Evolutionary conservation across 2,888 invertebrate genomes (phyloP).

Genomic region (Drosophila nigricruria): DNA sequence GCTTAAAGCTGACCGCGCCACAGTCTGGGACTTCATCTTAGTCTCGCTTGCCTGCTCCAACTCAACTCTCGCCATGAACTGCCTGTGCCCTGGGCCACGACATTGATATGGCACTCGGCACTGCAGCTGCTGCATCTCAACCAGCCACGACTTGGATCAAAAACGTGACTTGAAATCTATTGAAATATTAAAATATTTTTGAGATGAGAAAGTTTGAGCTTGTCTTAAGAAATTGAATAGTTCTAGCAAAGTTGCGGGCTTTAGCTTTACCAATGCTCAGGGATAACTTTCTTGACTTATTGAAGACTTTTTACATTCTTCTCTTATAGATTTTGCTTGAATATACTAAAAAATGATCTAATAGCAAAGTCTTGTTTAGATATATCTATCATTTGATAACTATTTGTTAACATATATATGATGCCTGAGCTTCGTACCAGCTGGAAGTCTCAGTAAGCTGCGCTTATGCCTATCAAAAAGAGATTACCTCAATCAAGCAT

Average conservation of each 20-base stretch:
- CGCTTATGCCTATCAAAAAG: too few species aligned
- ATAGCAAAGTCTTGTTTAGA: too few species aligned
- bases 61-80: conserved; percentile 12
- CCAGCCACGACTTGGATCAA: conserved; percentile 5
- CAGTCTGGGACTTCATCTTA: conserved; percentile 35
- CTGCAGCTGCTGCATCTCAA: conserved; percentile 4
- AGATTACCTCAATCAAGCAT: not conserved
- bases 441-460: too few species aligned
- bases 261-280: too few species aligned
- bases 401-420: too few species aligned
- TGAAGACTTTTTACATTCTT: too few species aligned
- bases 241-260: too few species aligned
- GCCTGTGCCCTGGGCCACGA: conserved; percentile 12
- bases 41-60: conserved; percentile 8
- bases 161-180: not conserved
- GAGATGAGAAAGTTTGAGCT: not conserved
- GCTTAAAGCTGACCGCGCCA: conserved; percentile 57
- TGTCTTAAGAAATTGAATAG: not conserved
- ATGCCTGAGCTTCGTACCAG: too few species aligned
- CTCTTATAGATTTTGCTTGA: too few species aligned
- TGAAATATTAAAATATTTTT: not conserved
- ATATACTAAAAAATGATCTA: too few species aligned
- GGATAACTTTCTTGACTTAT: too few species aligned
- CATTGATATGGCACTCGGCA: conserved; percentile 32
- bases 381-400: too few species aligned